Conservation (phyloP, 1,140 invertebrate species). For the Panagrolaimus sp. region DNA sequence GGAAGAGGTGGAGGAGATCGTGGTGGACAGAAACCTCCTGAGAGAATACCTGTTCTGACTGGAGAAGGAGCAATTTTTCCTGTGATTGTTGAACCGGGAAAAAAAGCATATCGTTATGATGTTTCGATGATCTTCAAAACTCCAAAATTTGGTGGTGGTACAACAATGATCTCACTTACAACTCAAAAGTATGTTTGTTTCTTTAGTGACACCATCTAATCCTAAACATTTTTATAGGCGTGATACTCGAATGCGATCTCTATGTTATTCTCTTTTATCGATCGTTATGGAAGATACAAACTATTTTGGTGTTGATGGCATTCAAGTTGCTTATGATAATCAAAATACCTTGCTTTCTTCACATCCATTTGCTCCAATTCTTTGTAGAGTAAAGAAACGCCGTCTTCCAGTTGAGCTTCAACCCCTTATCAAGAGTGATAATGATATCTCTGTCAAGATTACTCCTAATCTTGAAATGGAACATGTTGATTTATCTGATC, state of each 20-base stretch:
- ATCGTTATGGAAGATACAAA: neutral
- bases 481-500: neutral
- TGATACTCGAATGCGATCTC: neutral
- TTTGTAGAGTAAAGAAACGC: neutral
- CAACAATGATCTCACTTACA: too few relatives aligned
- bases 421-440: neutral
- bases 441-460: neutral
- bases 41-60: too few relatives aligned
- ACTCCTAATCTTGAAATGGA: neutral
- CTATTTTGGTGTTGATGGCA: neutral
- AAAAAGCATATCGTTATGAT: neutral
- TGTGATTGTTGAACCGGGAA: neutral
- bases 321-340: neutral
- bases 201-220: neutral
- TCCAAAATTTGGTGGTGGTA: too few relatives aligned
- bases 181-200: neutral
- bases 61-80: neutral
- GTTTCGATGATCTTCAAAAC: neutral
- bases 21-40: too few relatives aligned
- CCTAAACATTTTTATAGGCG: neutral
- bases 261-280: neutral
- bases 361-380: neutral
- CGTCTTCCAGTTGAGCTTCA: neutral
- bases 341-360: neutral
- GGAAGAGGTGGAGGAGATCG: too few relatives aligned